Conservation (phyloP, 1,140 invertebrate genomes). For the Steinernema khuongi region DNA sequence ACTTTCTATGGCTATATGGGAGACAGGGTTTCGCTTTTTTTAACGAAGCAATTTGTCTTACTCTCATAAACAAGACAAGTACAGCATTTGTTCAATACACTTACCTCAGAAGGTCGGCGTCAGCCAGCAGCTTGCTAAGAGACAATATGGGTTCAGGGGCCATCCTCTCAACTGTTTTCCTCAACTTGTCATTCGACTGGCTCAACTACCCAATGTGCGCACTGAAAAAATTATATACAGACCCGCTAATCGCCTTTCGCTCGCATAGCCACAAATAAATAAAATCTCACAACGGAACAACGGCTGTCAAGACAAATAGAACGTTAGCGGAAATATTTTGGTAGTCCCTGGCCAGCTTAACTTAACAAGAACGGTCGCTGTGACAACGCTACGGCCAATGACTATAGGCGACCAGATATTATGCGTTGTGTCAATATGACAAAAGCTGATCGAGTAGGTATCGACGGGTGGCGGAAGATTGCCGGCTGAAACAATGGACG, state of each 20-base stretch:
- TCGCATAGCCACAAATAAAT: not conserved
- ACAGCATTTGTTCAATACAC: too few species aligned
- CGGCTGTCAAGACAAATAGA: not conserved
- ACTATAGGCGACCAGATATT: not conserved
- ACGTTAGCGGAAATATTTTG: constrained; percentile 3
- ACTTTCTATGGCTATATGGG: too few species aligned
- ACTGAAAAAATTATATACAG: constrained; percentile 5
- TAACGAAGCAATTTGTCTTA: too few species aligned
- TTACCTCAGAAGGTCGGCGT: not conserved
- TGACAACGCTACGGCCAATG: too few species aligned
- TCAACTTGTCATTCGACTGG: not conserved
- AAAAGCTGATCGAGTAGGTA: not conserved
- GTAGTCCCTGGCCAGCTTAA: too few species aligned
- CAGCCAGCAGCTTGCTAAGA: not conserved
- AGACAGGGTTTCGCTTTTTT: too few species aligned
- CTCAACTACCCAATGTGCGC: constrained; percentile 1
- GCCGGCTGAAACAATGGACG: not conserved
- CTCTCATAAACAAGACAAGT: too few species aligned
- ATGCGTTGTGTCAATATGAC: constrained; percentile 10
- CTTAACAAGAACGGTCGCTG: too few species aligned
- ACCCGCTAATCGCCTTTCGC: not conserved
- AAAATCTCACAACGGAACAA: not conserved
- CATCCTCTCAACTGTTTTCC: not conserved
- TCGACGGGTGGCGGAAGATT: not conserved
- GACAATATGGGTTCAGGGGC: constrained; percentile 2